Conservation (phyloP, 1,140 invertebrate species). For the Lucilia sericata region DNA sequence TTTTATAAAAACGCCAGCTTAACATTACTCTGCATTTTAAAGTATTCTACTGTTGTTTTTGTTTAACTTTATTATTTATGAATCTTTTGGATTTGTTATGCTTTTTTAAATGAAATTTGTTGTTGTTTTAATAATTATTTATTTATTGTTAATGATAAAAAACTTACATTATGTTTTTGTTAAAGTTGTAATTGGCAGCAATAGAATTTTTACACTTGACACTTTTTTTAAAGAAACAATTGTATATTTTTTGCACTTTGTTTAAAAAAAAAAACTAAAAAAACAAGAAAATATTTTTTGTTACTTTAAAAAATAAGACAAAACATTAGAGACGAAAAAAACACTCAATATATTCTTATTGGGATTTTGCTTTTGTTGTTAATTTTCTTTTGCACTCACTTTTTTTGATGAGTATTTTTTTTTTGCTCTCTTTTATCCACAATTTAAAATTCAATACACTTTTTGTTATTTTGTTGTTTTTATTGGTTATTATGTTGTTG, state of each 20-base stretch:
- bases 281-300: neutral
- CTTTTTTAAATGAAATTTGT: conserved; percentile 28
- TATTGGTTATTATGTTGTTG: neutral
- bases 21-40: too few species aligned
- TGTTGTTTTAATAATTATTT: too few species aligned
- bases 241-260: neutral
- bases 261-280: neutral
- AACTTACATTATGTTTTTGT: neutral
- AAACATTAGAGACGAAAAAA: neutral
- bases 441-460: neutral
- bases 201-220: neutral
- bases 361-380: conserved; percentile 17
- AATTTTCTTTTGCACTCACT: neutral
- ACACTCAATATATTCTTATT: conserved; percentile 33
- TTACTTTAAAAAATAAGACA: neutral
- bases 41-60: neutral
- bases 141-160: too few species aligned
- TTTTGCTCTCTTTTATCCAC: neutral
- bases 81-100: neutral
- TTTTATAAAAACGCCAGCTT: too few species aligned
- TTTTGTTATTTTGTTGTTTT: neutral
- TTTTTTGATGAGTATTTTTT: neutral
- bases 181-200: neutral
- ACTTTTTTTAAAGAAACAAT: neutral
- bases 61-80: conserved; percentile 21